Base-by-base conservation (phyloP, 1,140 invertebrate species). In the Colletes gigas region DNA sequence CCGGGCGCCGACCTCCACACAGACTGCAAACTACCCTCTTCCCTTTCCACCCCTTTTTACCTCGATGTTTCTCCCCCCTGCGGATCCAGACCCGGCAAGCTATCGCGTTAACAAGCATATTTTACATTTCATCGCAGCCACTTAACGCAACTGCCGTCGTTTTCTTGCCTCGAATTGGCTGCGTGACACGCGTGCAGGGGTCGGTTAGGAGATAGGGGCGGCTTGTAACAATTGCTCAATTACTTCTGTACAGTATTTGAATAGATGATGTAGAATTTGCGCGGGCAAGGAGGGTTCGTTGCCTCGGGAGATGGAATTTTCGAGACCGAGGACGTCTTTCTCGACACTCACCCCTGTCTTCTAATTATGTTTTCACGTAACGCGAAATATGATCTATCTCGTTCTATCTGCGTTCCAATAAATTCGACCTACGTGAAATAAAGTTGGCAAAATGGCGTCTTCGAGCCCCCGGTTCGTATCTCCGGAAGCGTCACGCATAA, bases 41-140 rank as follows among this genome's bases (percentile, higher is more conserved):
- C 74, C 39, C 59, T 30, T 69, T 5, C 55, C 54, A 39, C 50
- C 47, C 30, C 47, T 55, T 17, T 30, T 39, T 19, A 17, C 41
- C 47, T 52, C 70, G 47, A 59, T 44, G 63, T 69, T 17, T 30
- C 63, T 52, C 59, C 75, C 41, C 50, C 12, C 19, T 54, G 47
- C 67, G 71, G 73, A 78, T 47, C 63, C 72, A 57, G 6, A 17
- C 62, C 62, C n/a, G 30, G 14, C 15, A 6, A 60, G 54, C 71
- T 81, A 80, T 73, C 78, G 83, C 80, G 86, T 88, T 92, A 90
- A 92, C 88, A 91, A 90, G 88, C 90, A 92, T 91, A 93, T 92
- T 93, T 92, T 91, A 93, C 91, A 90, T 93, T 92, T 92, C 89
- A 93, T 91, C 89, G 89, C 89, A 63, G 83, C 88, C 89, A 91